These are phyloP conservation scores for Nasonia oneida DNA, from an alignment of 2,888 invertebrate genomes.

Conservation along the genomic window DNA sequence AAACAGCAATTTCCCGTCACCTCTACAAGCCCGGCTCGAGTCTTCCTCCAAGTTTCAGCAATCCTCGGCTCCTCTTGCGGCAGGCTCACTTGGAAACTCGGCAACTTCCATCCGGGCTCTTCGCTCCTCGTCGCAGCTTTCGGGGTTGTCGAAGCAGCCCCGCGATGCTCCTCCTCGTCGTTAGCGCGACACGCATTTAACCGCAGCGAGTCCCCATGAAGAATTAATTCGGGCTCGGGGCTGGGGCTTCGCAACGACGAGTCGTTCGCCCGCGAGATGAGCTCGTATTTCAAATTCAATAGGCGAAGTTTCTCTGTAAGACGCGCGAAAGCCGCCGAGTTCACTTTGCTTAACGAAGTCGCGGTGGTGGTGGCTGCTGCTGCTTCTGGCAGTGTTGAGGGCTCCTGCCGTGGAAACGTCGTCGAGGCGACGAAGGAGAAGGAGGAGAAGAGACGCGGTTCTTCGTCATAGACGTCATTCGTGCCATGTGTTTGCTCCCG, in stretches of 20 bases:
- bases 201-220: conserved; percentile 65
- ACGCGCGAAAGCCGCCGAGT: conserved; percentile 42
- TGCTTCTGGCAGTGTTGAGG: not conserved
- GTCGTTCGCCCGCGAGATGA: conserved; percentile 39
- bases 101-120: conserved; percentile 23
- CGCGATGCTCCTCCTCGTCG: not conserved
- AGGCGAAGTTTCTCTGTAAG: conserved; percentile 55
- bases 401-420: not conserved
- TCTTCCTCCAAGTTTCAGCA: conserved; percentile 52
- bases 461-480: conserved; percentile 17
- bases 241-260: not conserved
- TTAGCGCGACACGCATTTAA: conserved; percentile 50
- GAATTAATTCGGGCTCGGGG: conserved; percentile 64
- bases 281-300: conserved; percentile 63
- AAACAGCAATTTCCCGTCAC: not conserved
- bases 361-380: not conserved
- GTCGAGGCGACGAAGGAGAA: not conserved
- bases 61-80: conserved; percentile 60
- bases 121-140: not conserved
- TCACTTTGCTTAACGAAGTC: conserved; percentile 51
- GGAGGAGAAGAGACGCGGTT: not conserved
- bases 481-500: conserved; percentile 7
- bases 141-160: not conserved
- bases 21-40: not conserved
- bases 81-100: conserved; percentile 15